Base-by-base conservation (phyloP, 2,797 vertebrate species). In the Acomys russatus region DNA sequence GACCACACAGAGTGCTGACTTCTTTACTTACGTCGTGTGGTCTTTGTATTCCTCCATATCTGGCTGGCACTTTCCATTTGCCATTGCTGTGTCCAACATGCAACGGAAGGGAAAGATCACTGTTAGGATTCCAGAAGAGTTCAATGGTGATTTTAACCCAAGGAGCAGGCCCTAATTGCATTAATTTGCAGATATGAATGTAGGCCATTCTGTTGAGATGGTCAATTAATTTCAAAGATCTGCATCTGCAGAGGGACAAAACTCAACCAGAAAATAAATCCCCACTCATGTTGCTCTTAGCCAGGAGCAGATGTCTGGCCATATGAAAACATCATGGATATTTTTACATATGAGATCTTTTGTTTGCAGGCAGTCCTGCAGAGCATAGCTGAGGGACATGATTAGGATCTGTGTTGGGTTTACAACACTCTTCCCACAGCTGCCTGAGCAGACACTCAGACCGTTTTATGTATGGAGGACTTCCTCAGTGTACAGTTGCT, bases 221-320 rank as follows among this genome's bases (percentile, higher is more conserved):
- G 76, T 77, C 70, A 86, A 86, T 97, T 97, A 94, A 95, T 94
- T 92, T 86, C 85, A 95, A 96, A 95, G 96, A 96, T 90, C 78
- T 95, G 95, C 83, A 83, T 84, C 91, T 96, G 74, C 95, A 95
- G 94, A 95, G 96, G 74, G 95, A 96, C 94, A 95, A 73, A 94
- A 89, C 35, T 68, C 82, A 66, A 97, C 56, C 90, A 96, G 90
- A 96, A 97, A 97, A 94, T 92, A 97, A 95, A 94, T 96, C 94
- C 83, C 92, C 92, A 96, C 96, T 97, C 93, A 92, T 94, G 90
- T 88, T 91, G 93, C 88, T 96, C 93, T 96, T 96, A 96, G 97
- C 95, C 95, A 97, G 96, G 96, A 97, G 93, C 94, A 97, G 96
- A 97, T 97, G 96, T 97, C 96, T 96, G 96, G 95, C 96, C 96